Conservation (phyloP, 2,888 invertebrate species). For the Orthosia incerta region DNA sequence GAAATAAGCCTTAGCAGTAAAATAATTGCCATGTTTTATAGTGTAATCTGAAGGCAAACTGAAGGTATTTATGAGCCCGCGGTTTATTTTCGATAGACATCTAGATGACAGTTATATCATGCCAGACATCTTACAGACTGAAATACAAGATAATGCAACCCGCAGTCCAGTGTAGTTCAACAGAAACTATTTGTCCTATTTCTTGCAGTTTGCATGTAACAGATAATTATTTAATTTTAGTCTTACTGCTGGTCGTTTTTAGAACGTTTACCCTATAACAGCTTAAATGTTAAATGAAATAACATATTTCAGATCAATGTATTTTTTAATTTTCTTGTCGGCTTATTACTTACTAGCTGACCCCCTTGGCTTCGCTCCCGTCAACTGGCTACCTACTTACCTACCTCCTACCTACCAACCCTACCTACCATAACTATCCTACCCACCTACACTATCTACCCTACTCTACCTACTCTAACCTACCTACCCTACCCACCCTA, state of each 20-base stretch:
- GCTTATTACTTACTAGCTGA: no score
- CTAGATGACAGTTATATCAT: slow-evolving; percentile 12
- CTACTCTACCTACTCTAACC: no score
- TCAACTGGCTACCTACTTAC: no score
- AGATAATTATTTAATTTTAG: background rate
- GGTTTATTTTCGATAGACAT: slow-evolving; percentile 25
- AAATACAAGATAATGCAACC: background rate
- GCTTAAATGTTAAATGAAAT: background rate
- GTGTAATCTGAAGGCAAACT: background rate
- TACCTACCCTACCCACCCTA: no score
- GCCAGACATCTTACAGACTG: slow-evolving; percentile 6
- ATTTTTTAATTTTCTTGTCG: no score
- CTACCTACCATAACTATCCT: no score
- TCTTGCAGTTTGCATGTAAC: background rate
- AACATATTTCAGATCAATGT: background rate
- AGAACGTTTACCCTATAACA: no score
- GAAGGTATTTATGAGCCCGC: background rate
- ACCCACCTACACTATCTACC: no score
- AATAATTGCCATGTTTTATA: background rate
- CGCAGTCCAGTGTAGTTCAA: no score
- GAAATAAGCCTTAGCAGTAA: background rate
- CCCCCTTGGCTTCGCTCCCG: no score
- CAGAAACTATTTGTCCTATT: background rate
- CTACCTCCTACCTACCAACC: no score
- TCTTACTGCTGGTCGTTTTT: background rate